These are phyloP conservation scores for Podotricha telesiphe DNA, from an alignment of 2,888 invertebrate genomes.

Conservation along the genomic window DNA sequence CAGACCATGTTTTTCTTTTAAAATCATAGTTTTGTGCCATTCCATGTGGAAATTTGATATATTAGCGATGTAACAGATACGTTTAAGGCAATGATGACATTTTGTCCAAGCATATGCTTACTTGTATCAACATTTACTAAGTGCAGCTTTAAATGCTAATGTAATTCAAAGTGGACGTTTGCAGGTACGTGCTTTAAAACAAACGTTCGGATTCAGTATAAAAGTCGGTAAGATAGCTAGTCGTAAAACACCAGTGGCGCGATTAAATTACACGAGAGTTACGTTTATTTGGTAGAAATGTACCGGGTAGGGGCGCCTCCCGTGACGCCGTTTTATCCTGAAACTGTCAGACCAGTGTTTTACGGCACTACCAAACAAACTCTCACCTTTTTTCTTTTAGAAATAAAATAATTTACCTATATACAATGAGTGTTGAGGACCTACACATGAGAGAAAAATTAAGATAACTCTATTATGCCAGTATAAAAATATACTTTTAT, in stretches of 20 bases:
- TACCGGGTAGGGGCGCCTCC: conserved; percentile 59
- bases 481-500: conserved; percentile 33
- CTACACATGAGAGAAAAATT: no score
- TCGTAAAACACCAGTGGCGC: conserved; percentile 49
- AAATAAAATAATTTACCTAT: conserved; percentile 64
- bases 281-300: conserved; percentile 60
- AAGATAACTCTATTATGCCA: conserved; percentile 3
- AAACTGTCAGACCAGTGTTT: conserved; percentile 71
- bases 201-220: conserved; percentile 43
- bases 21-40: not conserved
- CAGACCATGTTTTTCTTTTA: no score
- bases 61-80: not conserved
- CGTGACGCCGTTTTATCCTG: conserved; percentile 73
- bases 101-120: conserved; percentile 16
- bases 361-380: conserved; percentile 69
- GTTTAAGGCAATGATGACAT: conserved; percentile 27
- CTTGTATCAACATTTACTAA: conserved; percentile 34
- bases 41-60: not conserved
- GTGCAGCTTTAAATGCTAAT: conserved; percentile 36
- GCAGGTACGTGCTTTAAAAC: conserved; percentile 43
- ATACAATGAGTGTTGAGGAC: not conserved
- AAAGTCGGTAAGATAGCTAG: conserved; percentile 39
- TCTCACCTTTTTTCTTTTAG: conserved; percentile 68
- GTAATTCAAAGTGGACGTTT: conserved; percentile 37
- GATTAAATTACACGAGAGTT: conserved; percentile 71